A percentile compares a stretch with the other conserved stretches of the same genome.
phyloP scores from a whole-genome alignment of 2,888 invertebrate genomes.

The Scaeva pyrastri region DNA sequence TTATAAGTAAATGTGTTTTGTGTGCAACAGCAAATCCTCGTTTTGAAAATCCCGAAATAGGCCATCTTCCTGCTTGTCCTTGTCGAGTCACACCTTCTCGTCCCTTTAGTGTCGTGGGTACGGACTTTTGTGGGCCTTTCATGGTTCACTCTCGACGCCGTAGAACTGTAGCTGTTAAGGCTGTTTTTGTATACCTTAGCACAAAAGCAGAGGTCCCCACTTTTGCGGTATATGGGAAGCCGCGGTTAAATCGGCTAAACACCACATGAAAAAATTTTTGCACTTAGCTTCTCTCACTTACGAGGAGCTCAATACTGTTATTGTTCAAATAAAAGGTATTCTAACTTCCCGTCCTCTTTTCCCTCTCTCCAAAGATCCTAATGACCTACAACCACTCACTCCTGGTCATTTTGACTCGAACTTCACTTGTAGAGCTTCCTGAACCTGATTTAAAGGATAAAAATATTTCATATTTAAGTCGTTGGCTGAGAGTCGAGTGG shows the following conservation, averaged over 20 bases:
- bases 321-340: constrained; percentile 19
- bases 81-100: constrained; percentile 24
- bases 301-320: constrained; percentile 30
- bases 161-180: too few species aligned
- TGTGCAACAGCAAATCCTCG: constrained; percentile 17
- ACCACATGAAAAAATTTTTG: constrained; percentile 16
- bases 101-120: constrained; percentile 10
- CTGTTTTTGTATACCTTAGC: too few species aligned
- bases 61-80: constrained; percentile 11
- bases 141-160: constrained; percentile 15
- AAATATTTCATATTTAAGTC: constrained; percentile 8
- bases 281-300: constrained; percentile 21
- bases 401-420: constrained; percentile 10
- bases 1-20: not conserved
- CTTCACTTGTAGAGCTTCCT: not conserved
- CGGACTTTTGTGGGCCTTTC: constrained; percentile 31
- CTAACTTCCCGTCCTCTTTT: constrained; percentile 26
- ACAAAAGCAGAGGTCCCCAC: too few species aligned
- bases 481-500: constrained; percentile 32
- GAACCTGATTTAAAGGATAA: constrained; percentile 3
- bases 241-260: too few species aligned
- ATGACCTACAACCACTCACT: constrained; percentile 13
- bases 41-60: constrained; percentile 22
- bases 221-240: too few species aligned
- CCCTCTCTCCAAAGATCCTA: not conserved